Base-by-base conservation (phyloP, 2,113 vertebrate genomes). In the Eleginops maclovinus region DNA sequence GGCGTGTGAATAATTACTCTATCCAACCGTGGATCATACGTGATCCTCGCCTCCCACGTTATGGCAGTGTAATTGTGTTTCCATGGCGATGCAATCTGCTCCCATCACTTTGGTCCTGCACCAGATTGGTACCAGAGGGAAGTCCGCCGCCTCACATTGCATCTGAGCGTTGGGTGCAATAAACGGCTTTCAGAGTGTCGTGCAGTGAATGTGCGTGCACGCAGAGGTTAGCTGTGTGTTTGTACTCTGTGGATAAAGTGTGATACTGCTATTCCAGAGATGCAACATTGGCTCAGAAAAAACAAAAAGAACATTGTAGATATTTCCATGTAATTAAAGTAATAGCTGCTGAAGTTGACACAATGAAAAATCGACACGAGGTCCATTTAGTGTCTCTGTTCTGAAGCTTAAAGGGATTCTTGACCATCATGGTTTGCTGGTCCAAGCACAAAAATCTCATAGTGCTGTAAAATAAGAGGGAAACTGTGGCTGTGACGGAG, bases 81-180 rank as follows among this genome's bases (percentile, higher is more conserved):
- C 93, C 93, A 95, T 95, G 92, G 94, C n/a, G 46, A 95, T 93
- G 86, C 88, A 89, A 92, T 92, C 90, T 93, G 88, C 73, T 91
- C 54, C 72, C 54, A 82, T 88, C 88, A 81, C 84, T 70, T 86
- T 89, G 70, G 71, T 91, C 41, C 51, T 69, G 47, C 54, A 70
- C 51, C 75, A 89, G 79, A 82, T 82, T 87, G 89, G 68, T 87
- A 83, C 69, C 71, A 74, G 77, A 82, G 66, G 73, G 69, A 71
- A 77, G 58, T 61, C 67, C 72, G 50, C 78, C 56, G 50, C 74
- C 46, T 79, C 68, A 56, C 9, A 77, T 64, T 28, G 31, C 43
- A 43, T 41, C n/a, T 56, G 11, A 21, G 17, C 47, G 41, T 56
- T 68, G 6, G 28, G 60, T 60, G 59, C 14, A 58, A 51, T 51